Evolutionary conservation across 2,888 invertebrate genomes (phyloP).

Genomic region (Rhamnusium bicolor): DNA sequence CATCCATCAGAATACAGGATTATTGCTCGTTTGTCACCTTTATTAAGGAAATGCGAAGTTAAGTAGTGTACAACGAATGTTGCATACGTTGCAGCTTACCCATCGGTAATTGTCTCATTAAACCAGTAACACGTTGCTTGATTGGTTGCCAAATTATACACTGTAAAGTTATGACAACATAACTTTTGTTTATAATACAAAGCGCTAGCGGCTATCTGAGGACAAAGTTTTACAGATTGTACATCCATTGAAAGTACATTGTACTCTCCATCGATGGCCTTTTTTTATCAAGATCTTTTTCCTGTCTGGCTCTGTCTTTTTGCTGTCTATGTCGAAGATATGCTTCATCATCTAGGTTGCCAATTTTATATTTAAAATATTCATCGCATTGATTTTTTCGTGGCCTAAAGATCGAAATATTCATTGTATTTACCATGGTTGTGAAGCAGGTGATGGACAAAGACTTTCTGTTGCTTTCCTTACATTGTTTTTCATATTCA

Average conservation of each 20-base stretch:
- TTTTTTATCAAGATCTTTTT: no score
- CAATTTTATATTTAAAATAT: no score
- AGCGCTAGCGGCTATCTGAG: constrained; percentile 48
- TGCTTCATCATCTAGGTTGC: no score
- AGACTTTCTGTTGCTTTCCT: no score
- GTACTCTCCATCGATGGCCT: no score
- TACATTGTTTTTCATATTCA: no score
- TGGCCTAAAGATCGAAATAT: no score
- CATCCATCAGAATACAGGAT: background rate
- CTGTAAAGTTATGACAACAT: constrained; percentile 58
- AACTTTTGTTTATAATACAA: constrained; percentile 58
- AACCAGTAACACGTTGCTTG: constrained; percentile 56
- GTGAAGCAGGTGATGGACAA: no score
- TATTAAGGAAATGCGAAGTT: constrained; percentile 20
- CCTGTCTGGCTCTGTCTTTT: no score
- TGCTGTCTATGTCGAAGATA: no score
- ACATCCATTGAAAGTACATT: constrained; percentile 38
- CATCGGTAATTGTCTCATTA: constrained; percentile 46
- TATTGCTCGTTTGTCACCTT: background rate
- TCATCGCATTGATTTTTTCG: no score
- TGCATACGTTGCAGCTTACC: constrained; percentile 53
- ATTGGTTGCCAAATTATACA: constrained; percentile 50
- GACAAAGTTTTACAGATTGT: constrained; percentile 52
- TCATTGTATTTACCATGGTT: no score
- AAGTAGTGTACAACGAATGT: constrained; percentile 49